Conservation (phyloP, 2,888 invertebrate species). For the Criorhina ranunculi region DNA sequence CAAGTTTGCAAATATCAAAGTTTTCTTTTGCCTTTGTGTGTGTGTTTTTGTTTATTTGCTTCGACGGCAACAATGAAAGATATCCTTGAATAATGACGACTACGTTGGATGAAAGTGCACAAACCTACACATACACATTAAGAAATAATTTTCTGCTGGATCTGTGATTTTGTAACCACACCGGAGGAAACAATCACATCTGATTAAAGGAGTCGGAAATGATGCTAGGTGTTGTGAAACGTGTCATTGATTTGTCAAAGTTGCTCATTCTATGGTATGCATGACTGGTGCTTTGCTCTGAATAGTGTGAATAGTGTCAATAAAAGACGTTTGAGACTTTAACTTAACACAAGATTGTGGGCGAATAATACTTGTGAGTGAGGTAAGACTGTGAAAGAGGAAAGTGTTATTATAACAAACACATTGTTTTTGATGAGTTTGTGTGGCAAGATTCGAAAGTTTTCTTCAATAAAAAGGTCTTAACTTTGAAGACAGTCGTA, state of each 20-base stretch:
- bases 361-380: no score
- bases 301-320: slow-evolving; percentile 4
- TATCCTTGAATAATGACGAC: slow-evolving; percentile 45
- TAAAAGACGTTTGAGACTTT: neutral
- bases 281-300: slow-evolving; percentile 15
- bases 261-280: slow-evolving; percentile 17
- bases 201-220: neutral
- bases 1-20: slow-evolving; percentile 6
- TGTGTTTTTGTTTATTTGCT: neutral
- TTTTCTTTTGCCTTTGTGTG: neutral
- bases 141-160: slow-evolving; percentile 27
- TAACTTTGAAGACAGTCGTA: no score
- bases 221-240: slow-evolving; percentile 5
- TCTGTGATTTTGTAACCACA: slow-evolving; percentile 22
- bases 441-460: no score
- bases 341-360: neutral
- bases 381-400: no score
- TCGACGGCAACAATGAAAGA: slow-evolving; percentile 26
- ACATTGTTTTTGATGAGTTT: no score
- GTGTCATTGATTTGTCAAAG: slow-evolving; percentile 26
- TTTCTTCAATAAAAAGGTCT: no score
- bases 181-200: neutral
- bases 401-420: no score
- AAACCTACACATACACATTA: neutral
- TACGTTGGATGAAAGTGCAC: slow-evolving; percentile 3